Percentiles rank a stretch among this genome's conserved stretches.
Evolutionary conservation across 2,797 vertebrate species (phyloP).

Genomic region (Pogonophryne albipinna): DNA sequence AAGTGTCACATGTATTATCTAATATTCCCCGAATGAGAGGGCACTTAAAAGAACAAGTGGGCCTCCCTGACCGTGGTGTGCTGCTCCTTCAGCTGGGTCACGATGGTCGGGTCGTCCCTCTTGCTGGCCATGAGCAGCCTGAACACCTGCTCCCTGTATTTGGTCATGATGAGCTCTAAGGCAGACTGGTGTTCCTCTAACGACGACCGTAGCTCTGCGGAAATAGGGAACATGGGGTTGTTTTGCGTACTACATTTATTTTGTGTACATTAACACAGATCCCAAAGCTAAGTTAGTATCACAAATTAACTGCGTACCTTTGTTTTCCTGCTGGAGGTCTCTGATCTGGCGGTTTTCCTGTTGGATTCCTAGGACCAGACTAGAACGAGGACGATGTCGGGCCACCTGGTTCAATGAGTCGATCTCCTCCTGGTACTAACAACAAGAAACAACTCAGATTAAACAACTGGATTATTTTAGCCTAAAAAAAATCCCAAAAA

Average conservation of each 20-base stretch:
- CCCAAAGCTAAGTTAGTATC: background rate
- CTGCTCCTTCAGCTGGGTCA: slow-evolving; percentile 94
- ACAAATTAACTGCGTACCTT: slow-evolving; percentile 80
- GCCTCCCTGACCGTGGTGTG: slow-evolving; percentile 90
- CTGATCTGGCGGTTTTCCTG: slow-evolving; percentile 98
- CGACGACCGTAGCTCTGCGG: slow-evolving; percentile 91
- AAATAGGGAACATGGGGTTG: slow-evolving; percentile 16
- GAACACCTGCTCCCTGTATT: slow-evolving; percentile 98
- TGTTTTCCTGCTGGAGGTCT: slow-evolving; percentile 97
- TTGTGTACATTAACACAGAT: background rate
- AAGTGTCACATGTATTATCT: background rate
- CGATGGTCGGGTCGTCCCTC: slow-evolving; percentile 93
- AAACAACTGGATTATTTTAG: background rate
- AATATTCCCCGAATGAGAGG: background rate
- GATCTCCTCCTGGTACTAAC: slow-evolving; percentile 98
- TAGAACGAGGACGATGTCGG: slow-evolving; percentile 95
- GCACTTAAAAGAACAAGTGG: background rate
- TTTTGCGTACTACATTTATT: background rate
- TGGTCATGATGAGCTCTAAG: slow-evolving; percentile 98
- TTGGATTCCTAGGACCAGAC: slow-evolving; percentile 96
- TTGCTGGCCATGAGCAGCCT: slow-evolving; percentile 96
- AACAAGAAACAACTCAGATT: slow-evolving; percentile 19
- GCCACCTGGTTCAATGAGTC: slow-evolving; percentile 96
- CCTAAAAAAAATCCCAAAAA: background rate
- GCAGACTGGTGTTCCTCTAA: slow-evolving; percentile 99